These are phyloP conservation scores for Anolis sagrei DNA, from an alignment of 2,113 vertebrate genomes.

Conservation along the genomic window DNA sequence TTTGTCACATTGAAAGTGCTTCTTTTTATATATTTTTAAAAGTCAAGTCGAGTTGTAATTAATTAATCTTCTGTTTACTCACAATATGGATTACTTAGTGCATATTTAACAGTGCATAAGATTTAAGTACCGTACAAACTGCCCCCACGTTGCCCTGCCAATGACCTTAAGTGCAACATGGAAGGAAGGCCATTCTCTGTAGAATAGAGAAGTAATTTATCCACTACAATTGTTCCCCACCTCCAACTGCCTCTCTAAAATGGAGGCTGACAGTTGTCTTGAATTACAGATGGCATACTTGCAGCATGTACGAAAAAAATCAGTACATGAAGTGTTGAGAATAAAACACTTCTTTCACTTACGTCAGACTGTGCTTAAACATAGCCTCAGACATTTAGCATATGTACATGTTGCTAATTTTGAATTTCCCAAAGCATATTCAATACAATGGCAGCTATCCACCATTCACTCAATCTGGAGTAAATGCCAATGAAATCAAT, in stretches of 20 bases:
- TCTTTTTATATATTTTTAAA: neutral
- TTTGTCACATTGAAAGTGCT: neutral
- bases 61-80: slow-evolving; percentile 59
- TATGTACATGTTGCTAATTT: slow-evolving; percentile 50
- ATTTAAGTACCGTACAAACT: slow-evolving; percentile 66
- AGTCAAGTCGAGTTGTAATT: slow-evolving; percentile 25
- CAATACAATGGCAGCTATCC: slow-evolving; percentile 33
- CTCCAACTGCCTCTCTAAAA: slow-evolving; percentile 64
- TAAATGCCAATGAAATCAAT: neutral
- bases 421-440: slow-evolving; percentile 43
- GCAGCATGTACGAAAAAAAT: slow-evolving; percentile 46
- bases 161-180: slow-evolving; percentile 68
- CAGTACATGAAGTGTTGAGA: slow-evolving; percentile 35
- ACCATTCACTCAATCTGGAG: neutral
- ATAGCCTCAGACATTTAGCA: slow-evolving; percentile 38
- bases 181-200: slow-evolving; percentile 68
- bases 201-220: slow-evolving; percentile 71
- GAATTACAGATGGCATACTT: slow-evolving; percentile 64
- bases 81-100: slow-evolving; percentile 37
- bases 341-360: slow-evolving; percentile 46
- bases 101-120: slow-evolving; percentile 54
- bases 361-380: slow-evolving; percentile 52
- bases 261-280: slow-evolving; percentile 68
- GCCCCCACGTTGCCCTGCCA: slow-evolving; percentile 59
- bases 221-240: slow-evolving; percentile 53